phyloP scores from a whole-genome alignment of 2,797 vertebrate genomes.

The Melanotaenia parkinsoni region DNA sequence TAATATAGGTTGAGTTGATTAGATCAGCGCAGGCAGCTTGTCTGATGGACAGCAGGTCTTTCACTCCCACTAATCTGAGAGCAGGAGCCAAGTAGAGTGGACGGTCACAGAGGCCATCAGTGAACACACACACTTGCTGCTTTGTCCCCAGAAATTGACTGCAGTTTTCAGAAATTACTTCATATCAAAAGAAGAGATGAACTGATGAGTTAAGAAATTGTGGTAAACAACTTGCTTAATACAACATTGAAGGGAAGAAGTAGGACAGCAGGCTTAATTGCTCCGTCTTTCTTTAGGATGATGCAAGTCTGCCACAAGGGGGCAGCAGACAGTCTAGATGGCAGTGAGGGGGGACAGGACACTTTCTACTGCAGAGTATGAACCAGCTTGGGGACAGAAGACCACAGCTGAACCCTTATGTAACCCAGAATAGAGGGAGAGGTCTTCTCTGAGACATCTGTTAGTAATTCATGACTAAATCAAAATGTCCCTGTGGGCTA shows the following conservation, averaged over 20 bases:
- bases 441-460: conserved; percentile 88
- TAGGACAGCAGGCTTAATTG: conserved; percentile 5
- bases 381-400: conserved; percentile 41
- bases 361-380: conserved; percentile 10
- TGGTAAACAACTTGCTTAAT: conserved; percentile 40
- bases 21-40: conserved; percentile 77
- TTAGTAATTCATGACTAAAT: conserved; percentile 49
- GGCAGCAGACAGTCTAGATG: conserved; percentile 51
- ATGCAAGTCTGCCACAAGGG: conserved; percentile 57
- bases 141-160: conserved; percentile 42
- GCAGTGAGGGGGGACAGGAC: conserved; percentile 13
- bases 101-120: conserved; percentile 18
- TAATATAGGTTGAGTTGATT: conserved; percentile 81
- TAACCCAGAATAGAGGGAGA: conserved; percentile 59
- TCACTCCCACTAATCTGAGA: conserved; percentile 74
- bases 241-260: conserved; percentile 28
- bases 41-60: conserved; percentile 69
- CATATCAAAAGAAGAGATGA: conserved; percentile 18
- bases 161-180: conserved; percentile 45
- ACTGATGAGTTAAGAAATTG: conserved; percentile 13
- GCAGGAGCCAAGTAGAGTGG: conserved; percentile 41
- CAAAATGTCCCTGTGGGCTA: conserved; percentile 28
- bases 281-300: conserved; percentile 7
- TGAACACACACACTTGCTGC: conserved; percentile 32
- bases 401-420: conserved; percentile 69